phyloP scores from a whole-genome alignment of 2,113 vertebrate species.

The Casuarius casuarius region DNA sequence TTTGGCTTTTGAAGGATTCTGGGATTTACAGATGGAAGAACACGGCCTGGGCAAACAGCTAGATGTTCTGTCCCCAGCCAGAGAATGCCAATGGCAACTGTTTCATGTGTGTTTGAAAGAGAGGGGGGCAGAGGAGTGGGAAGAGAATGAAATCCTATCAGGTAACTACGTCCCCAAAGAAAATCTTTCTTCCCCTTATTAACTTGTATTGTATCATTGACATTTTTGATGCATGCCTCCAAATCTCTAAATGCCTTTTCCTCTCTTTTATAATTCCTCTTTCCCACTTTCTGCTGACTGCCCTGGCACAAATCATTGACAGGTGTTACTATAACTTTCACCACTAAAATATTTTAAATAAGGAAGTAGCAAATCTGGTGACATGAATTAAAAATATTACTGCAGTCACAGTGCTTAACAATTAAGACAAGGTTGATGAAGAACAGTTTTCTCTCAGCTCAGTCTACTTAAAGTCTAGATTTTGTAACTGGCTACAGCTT shows the following conservation, averaged over 20 bases:
- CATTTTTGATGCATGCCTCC: not conserved
- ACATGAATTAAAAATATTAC: not conserved
- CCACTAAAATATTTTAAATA: not conserved
- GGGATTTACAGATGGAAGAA: not conserved
- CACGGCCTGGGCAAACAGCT: not conserved
- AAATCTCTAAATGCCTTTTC: not conserved
- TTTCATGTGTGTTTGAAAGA: not conserved
- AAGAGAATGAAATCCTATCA: not conserved
- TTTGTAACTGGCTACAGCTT: constrained; percentile 16
- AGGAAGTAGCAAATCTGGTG: not conserved
- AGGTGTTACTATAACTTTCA: constrained; percentile 21
- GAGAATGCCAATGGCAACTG: not conserved
- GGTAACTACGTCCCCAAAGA: constrained; percentile 17
- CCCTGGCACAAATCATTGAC: constrained; percentile 3
- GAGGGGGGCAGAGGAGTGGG: not conserved
- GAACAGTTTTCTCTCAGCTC: not conserved
- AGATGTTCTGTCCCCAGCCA: not conserved
- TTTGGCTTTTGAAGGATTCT: not conserved
- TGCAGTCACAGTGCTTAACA: not conserved
- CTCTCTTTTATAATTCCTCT: not conserved
- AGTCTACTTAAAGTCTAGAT: not conserved
- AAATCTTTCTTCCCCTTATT: not conserved
- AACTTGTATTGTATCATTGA: not conserved
- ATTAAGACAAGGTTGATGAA: not conserved
- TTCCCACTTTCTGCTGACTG: constrained; percentile 15